Evolutionary conservation across 2,797 vertebrate species (phyloP).

Genomic region (Diceros bicornis): DNA sequence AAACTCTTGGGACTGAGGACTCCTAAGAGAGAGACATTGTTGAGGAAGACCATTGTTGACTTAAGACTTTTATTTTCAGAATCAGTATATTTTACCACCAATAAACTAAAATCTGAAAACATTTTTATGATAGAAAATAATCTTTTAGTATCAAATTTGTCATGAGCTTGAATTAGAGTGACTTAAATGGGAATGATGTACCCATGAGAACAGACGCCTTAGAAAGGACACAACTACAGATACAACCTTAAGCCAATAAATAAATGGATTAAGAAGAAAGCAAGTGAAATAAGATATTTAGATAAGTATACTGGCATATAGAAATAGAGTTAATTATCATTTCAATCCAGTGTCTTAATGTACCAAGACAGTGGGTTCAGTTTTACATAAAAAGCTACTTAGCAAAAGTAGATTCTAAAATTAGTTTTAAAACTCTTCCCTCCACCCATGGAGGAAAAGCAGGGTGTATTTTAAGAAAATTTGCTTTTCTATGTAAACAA

Average conservation of each 20-base stretch:
- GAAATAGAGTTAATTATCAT: background rate
- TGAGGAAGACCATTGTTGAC: background rate
- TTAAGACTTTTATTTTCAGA: constrained; percentile 1
- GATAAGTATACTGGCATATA: background rate
- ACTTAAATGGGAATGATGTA: background rate
- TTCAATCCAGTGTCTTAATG: background rate
- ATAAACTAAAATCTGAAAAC: background rate
- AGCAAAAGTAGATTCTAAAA: constrained; percentile 3
- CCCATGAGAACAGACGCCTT: background rate
- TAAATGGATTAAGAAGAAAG: background rate
- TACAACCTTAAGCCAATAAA: background rate
- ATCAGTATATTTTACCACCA: background rate
- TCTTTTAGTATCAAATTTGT: background rate
- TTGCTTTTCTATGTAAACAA: background rate
- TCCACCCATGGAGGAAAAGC: background rate
- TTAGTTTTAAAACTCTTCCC: background rate
- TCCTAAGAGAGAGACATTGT: background rate
- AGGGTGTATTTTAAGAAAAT: background rate
- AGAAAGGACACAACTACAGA: background rate
- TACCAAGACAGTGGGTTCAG: background rate
- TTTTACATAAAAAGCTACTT: constrained; percentile 18
- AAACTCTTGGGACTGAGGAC: background rate
- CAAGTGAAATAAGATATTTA: background rate
- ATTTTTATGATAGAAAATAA: background rate
- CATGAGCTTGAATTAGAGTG: background rate